Evolutionary conservation across 2,113 vertebrate genomes (phyloP), one percentile per base, ranked within the genome.

Genomic region (Peucedramus taeniatus): DNA sequence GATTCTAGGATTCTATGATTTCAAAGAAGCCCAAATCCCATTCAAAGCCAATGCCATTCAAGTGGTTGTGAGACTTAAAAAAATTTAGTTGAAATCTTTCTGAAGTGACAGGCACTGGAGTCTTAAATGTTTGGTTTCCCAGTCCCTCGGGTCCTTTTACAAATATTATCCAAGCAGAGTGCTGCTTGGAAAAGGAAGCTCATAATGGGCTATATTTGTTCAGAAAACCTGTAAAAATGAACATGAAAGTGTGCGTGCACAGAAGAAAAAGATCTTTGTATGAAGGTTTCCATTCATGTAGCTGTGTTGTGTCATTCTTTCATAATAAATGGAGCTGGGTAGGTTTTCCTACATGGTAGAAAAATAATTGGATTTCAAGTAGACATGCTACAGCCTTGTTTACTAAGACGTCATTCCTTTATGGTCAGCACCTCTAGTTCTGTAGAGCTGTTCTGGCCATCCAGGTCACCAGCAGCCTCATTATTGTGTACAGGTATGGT

Each of bases 401-500:
- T 93, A 87, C 59, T 37, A 65, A 87, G 31, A 84, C 57, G 44
- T 68, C 31, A 33, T 80, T 90, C 20, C 57, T 91, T 86, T 93
- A 30, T 69, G 28, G 63, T 71, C 31, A 94, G 84, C 19, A 63
- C 28, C 56, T 92, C 45, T 94, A 93, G 74, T 89, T 96, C 71
- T 89, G 26, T 60, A 86, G 70, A 50, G 79, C 72, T 81, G 39
- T 89, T 90, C 69, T 91, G 44, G 51, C 76, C 22, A 53, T 71
- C 22, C 12, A 10, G 72, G 78, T 96, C 89, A 90, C 70, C 45
- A 47, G 56, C 83, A 95, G 31, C 85, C 74, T 97, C 72, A 86
- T 96, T 96, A 86, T 95, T 92, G 77, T 87, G 6, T 78, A 79
- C 64, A 97, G 81, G 78, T 94, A 82, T 23, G 30, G 17, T 69